Conservation (phyloP, 2,113 vertebrate species). For the Axis porcinus region DNA sequence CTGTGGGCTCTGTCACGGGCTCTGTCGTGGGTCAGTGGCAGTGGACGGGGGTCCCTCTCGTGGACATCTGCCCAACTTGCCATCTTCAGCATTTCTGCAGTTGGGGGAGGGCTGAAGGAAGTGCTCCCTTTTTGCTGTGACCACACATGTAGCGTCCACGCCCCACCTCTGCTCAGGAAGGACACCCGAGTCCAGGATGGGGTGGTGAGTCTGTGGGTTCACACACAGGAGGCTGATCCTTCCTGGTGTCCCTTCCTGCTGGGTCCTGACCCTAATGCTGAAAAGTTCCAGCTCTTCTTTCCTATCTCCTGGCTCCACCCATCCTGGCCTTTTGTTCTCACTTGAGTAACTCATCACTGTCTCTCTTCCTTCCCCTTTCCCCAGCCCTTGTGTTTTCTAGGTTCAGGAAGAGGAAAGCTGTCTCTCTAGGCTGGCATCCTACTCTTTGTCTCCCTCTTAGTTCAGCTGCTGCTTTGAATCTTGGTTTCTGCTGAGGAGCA, state of each 20-base stretch:
- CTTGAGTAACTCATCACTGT: neutral
- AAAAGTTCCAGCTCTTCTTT: neutral
- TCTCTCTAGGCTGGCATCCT: neutral
- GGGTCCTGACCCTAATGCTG: neutral
- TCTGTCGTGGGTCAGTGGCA: fast-evolving
- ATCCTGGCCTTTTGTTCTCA: neutral
- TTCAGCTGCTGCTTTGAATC: neutral
- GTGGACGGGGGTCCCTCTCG: fast-evolving
- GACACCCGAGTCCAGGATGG: fast-evolving
- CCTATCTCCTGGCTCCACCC: neutral
- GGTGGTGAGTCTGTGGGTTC: neutral
- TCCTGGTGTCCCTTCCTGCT: neutral
- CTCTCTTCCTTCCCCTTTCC: neutral
- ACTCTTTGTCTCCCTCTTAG: neutral
- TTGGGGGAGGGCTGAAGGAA: neutral
- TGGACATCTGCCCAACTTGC: fast-evolving
- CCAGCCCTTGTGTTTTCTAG: neutral
- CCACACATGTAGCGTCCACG: fast-evolving
- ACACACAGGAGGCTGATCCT: neutral
- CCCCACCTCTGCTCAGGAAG: neutral
- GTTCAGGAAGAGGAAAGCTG: neutral
- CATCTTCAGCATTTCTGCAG: neutral
- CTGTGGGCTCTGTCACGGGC: fast-evolving
- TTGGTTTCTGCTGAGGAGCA: neutral
- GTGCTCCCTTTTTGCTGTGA: neutral